Percentiles rank a stretch among this genome's conserved stretches.
Evolutionary conservation across 2,888 invertebrate genomes (phyloP).

Genomic region (Noctua janthe): DNA sequence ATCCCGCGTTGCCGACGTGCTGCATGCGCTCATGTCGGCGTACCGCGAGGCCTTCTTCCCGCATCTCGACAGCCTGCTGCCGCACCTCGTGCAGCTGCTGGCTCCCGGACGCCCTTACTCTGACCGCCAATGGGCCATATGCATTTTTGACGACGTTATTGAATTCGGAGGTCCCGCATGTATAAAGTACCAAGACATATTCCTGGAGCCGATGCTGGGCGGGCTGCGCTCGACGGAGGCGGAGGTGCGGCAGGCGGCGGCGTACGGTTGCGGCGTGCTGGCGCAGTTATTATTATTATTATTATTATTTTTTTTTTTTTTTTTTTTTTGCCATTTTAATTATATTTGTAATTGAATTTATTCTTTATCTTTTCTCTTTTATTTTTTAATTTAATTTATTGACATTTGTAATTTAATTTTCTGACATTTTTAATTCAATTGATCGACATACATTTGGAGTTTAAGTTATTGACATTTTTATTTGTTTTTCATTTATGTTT

Average conservation of each 20-base stretch:
- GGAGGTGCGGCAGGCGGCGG: slow-evolving; percentile 98
- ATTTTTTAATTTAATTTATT: too few species aligned
- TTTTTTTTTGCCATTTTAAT: too few species aligned
- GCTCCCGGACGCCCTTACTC: slow-evolving; percentile 96
- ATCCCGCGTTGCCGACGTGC: slow-evolving; percentile 97
- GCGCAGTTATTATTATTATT: slow-evolving; percentile 89
- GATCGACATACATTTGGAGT: too few species aligned
- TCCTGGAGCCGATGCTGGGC: slow-evolving; percentile 95
- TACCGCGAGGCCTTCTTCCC: slow-evolving; percentile 97
- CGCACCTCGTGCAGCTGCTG: slow-evolving; percentile 96
- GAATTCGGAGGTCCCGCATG: slow-evolving; percentile 97
- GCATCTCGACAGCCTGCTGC: slow-evolving; percentile 96
- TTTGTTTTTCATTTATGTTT: too few species aligned
- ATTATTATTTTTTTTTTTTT: too few species aligned
- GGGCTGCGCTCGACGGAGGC: slow-evolving; percentile 95
- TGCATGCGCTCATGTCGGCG: slow-evolving; percentile 97
- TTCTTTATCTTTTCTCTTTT: too few species aligned
- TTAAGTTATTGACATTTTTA: too few species aligned
- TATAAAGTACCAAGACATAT: slow-evolving; percentile 96
- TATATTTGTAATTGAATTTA: too few species aligned
- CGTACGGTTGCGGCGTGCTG: slow-evolving; percentile 98
- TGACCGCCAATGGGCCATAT: slow-evolving; percentile 99
- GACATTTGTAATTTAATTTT: too few species aligned
- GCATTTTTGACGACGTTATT: slow-evolving; percentile 99
- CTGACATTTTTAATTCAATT: too few species aligned